Conservation (phyloP, 2,888 invertebrate species). For the Drosophila putrida region DNA sequence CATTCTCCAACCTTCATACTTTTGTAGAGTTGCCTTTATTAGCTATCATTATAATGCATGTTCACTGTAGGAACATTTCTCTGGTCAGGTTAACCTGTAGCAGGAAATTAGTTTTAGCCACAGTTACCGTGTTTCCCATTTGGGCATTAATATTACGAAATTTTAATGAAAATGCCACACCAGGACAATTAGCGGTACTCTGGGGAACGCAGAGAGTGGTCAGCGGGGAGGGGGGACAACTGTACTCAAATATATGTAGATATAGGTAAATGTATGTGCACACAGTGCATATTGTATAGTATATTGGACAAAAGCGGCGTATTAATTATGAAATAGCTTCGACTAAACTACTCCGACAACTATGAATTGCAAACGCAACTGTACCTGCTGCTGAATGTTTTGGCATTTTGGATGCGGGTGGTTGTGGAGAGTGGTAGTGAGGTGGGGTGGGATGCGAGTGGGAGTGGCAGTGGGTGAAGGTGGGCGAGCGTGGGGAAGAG, state of each 20-base stretch:
- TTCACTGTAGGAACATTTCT: conserved; percentile 4
- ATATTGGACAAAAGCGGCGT: conserved; percentile 56
- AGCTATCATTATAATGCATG: background rate
- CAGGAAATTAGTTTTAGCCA: conserved; percentile 75
- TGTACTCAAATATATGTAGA: background rate
- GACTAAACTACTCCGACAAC: conserved; percentile 57
- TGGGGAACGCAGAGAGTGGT: background rate
- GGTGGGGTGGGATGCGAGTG: conserved; percentile 7
- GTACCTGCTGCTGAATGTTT: conserved; percentile 58
- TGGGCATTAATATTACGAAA: conserved; percentile 67
- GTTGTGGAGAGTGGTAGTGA: conserved; percentile 5
- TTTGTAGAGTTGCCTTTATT: no score
- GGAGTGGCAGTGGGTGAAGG: background rate
- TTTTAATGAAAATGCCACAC: conserved; percentile 66
- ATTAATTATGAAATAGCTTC: conserved; percentile 70
- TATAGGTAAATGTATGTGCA: background rate
- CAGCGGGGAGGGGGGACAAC: background rate
- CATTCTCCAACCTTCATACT: no score
- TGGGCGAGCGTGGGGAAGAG: background rate
- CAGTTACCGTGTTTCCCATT: conserved; percentile 33
- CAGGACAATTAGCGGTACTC: conserved; percentile 62
- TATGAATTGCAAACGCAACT: conserved; percentile 71
- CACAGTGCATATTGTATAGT: conserved; percentile 25
- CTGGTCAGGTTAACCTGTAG: conserved; percentile 26
- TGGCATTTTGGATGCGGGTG: conserved; percentile 21